A percentile compares a stretch with the other conserved stretches of the same genome.
Conservation (phyloP, 37 sponge, comb jelly and placozoan genomes). For the Haliclona indistincta region DNA sequence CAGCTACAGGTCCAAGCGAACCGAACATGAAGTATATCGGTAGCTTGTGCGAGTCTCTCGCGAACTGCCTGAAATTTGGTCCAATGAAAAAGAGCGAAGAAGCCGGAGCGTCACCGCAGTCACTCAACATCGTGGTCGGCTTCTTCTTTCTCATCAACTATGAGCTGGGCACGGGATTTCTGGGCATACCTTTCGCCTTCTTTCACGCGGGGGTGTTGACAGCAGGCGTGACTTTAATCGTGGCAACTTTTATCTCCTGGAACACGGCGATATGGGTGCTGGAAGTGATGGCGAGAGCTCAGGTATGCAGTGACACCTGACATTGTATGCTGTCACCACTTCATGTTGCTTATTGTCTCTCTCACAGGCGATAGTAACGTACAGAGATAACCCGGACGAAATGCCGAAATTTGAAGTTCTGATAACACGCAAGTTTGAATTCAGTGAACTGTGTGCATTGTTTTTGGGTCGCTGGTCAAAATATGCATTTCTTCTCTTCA, state of each 20-base stretch:
- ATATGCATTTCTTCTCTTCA: slow-evolving; percentile 27
- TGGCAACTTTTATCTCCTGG: slow-evolving; percentile 48
- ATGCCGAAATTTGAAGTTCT: slow-evolving; percentile 17
- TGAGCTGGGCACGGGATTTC: slow-evolving; percentile 76
- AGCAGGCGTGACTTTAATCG: slow-evolving; percentile 47
- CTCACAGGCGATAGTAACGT: too few species aligned
- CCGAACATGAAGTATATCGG: not conserved
- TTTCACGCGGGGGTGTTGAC: slow-evolving; percentile 66
- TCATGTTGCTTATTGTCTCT: too few species aligned
- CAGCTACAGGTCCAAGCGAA: not conserved
- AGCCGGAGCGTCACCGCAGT: slow-evolving; percentile 27
- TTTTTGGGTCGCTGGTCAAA: slow-evolving; percentile 48
- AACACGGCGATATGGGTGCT: slow-evolving; percentile 56
- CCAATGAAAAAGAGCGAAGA: too few species aligned
- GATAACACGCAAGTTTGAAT: slow-evolving; percentile 51
- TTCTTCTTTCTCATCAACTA: slow-evolving; percentile 77
- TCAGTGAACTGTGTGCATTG: slow-evolving; percentile 50
- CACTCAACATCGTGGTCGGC: slow-evolving; percentile 55
- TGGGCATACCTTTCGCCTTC: slow-evolving; percentile 75
- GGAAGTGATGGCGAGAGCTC: slow-evolving; percentile 80
- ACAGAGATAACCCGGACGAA: too few species aligned
- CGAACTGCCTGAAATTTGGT: too few species aligned
- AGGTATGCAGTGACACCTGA: slow-evolving; percentile 31
- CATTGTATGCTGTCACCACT: too few species aligned
- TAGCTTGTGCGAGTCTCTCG: too few species aligned